Evolutionary conservation across 2,797 vertebrate genomes (phyloP).

Genomic region (Rhadinocentrus ornatus): DNA sequence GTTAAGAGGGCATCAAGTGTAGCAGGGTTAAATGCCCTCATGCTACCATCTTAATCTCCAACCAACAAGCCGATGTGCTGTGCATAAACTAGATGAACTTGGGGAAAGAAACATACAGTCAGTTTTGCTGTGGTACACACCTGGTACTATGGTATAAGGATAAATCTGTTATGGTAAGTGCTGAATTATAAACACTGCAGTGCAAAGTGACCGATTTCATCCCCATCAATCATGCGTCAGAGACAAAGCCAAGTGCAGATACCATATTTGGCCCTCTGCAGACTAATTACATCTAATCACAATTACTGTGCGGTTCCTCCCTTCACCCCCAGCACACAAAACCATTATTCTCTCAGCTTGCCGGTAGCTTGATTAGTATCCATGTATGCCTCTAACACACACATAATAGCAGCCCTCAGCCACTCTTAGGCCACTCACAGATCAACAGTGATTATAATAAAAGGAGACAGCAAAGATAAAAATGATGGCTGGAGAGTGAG

Average conservation of each 20-base stretch:
- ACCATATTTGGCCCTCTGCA: conserved; percentile 66
- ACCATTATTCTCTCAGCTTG: conserved; percentile 71
- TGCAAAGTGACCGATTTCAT: conserved; percentile 43
- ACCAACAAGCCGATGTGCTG: conserved; percentile 34
- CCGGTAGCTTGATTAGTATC: conserved; percentile 79
- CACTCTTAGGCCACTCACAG: conserved; percentile 74
- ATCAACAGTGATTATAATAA: conserved; percentile 79
- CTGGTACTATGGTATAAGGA: not conserved
- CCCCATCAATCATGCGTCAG: conserved; percentile 55
- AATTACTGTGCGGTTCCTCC: conserved; percentile 63
- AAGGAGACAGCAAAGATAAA: conserved; percentile 74
- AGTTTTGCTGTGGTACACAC: not conserved
- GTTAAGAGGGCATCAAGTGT: conserved; percentile 60
- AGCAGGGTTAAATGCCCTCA: conserved; percentile 57
- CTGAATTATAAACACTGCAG: conserved; percentile 34
- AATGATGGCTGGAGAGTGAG: conserved; percentile 70
- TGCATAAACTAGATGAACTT: conserved; percentile 8
- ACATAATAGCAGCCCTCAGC: conserved; percentile 76
- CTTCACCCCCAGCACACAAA: conserved; percentile 63
- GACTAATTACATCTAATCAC: conserved; percentile 79
- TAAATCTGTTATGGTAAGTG: conserved; percentile 19
- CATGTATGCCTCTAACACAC: conserved; percentile 70
- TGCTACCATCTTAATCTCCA: conserved; percentile 47
- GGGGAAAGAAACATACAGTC: conserved; percentile 1
- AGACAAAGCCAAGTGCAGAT: conserved; percentile 59